Evolutionary conservation across 2,888 invertebrate genomes (phyloP).

Genomic region (Ormyrus labotus): DNA sequence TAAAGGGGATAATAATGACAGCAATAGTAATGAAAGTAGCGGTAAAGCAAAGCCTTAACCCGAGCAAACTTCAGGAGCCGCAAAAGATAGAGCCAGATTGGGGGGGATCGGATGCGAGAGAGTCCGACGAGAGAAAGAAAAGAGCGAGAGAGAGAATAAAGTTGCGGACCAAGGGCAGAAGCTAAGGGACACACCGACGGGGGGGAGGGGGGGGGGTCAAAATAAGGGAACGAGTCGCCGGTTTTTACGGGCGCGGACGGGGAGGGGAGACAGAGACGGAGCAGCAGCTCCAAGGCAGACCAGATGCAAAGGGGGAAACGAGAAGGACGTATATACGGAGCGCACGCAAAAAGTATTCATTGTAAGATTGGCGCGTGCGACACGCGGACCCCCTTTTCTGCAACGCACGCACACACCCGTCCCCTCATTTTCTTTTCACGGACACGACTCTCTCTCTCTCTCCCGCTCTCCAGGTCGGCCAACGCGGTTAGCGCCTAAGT

Average conservation of each 20-base stretch:
- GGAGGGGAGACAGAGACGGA: constrained; percentile 55
- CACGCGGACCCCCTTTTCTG: constrained; percentile 69
- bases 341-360: constrained; percentile 72
- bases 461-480: constrained; percentile 45
- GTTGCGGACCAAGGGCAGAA: constrained; percentile 55
- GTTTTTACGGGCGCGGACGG: constrained; percentile 47
- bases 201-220: constrained; percentile 15
- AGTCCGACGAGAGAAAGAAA: constrained; percentile 8
- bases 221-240: constrained; percentile 55
- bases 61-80: constrained; percentile 33
- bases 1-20: constrained; percentile 44
- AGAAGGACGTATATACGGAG: constrained; percentile 59
- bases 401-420: constrained; percentile 49
- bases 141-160: constrained; percentile 36
- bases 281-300: constrained; percentile 66
- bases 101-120: constrained; percentile 9
- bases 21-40: constrained; percentile 30
- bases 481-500: neutral
- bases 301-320: constrained; percentile 67
- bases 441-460: constrained; percentile 57
- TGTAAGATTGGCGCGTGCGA: constrained; percentile 76
- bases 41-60: constrained; percentile 14
- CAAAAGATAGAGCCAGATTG: constrained; percentile 27
- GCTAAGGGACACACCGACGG: constrained; percentile 50
- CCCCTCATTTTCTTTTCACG: constrained; percentile 54